Evolutionary conservation across 2,113 vertebrate species (phyloP).

Genomic region (Eublepharis macularius): DNA sequence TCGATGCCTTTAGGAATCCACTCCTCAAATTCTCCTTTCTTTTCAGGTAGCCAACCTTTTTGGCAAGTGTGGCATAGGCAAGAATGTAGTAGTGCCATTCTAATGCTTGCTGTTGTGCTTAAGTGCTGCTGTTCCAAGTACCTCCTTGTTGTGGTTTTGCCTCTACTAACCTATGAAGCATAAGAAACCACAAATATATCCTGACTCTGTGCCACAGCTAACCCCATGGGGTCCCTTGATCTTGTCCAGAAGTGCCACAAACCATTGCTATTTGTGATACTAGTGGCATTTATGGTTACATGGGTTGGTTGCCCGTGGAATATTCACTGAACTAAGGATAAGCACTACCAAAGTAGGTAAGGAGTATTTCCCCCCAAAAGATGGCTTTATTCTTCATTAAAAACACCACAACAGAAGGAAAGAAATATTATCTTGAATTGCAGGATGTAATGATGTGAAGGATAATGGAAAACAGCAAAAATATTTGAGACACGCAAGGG

Average conservation of each 20-base stretch:
- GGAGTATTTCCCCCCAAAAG: not conserved
- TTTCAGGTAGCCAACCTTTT: too few relatives aligned
- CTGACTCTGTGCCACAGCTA: not conserved
- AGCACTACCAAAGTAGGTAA: not conserved
- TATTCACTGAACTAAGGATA: not conserved
- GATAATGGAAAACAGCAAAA: not conserved
- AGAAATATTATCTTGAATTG: not conserved
- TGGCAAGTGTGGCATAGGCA: too few relatives aligned
- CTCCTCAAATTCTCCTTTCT: too few relatives aligned
- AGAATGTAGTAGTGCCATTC: too few relatives aligned
- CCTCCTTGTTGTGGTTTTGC: too few relatives aligned
- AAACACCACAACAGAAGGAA: not conserved
- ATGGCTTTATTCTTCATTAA: not conserved
- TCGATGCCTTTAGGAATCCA: too few relatives aligned
- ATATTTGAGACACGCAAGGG: conserved; percentile 6
- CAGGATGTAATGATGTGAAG: not conserved
- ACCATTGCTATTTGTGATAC: not conserved
- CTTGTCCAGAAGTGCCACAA: not conserved
- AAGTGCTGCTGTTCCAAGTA: too few relatives aligned
- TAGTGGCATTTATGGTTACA: not conserved
- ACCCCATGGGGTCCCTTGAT: too few relatives aligned
- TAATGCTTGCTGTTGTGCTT: too few relatives aligned
- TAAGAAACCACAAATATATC: not conserved
- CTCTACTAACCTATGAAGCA: not conserved
- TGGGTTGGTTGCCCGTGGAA: not conserved